Evolutionary conservation across 2,888 invertebrate genomes (phyloP), one percentile per base, ranked within the genome.

Genomic region (Tenthredo livida): DNA sequence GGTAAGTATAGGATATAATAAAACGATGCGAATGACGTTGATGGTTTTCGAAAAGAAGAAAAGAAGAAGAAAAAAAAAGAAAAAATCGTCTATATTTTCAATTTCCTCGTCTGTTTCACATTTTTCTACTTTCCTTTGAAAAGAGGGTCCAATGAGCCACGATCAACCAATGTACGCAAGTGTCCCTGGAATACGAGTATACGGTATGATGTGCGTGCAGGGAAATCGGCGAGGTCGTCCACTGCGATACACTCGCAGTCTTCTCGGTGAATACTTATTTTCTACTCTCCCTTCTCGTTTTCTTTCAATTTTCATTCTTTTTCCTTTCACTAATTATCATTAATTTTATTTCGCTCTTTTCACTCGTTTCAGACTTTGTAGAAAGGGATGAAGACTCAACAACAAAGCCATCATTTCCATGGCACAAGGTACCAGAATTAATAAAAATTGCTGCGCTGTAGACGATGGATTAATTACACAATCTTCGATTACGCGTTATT

Each of bases 81-180:
- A 0, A 29, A 77, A 29, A n/a, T 10, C 1, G 0, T 33, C 5
- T 29, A 37, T 15, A n/a, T 54, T 43, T 75, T 75, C n/a, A 12
- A 15, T 73, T 75, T 29, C 84, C 25, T 72, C 33, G 33, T 25
- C 43, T 82, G 73, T 75, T 61, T 12, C 43, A 40, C 67, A 78
- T 77, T 61, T 67, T 61, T 37, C 15, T 47, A 43, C 10, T n/a
- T 43, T 4, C 12, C 17, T 40, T 84, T 88, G 91, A 91, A 47
- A 94, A 98, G 98, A 98, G 94, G 98, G 98, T 17, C 98, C 98
- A 84, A 97, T 98, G 96, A 97, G 97, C 12, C 98, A 98, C 92
- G 98, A 98, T 92, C 98, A 98, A 92, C 98, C 98, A 17, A 97
- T 98, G 0, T 98, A 98, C 92, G 98, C 98, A 2, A 97, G 98